A percentile compares a stretch with the other conserved stretches of the same genome.
Evolutionary conservation across 2,797 vertebrate species (phyloP).

Genomic region (Pelobates cultripes): DNA sequence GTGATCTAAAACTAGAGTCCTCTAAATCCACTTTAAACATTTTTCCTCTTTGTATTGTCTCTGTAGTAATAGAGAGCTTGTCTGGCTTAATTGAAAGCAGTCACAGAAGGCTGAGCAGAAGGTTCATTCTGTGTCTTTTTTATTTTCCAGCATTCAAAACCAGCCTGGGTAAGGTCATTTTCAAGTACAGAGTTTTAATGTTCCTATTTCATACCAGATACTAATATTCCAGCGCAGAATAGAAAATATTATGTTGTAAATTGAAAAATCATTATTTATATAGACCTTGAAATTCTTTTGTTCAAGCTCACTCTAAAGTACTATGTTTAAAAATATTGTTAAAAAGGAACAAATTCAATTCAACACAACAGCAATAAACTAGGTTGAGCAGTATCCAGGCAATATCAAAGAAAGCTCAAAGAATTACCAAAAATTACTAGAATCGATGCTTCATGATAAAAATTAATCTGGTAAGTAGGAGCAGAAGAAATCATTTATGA

Average conservation of each 20-base stretch:
- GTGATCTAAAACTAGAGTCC: slow-evolving; percentile 24
- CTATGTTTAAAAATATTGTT: background rate
- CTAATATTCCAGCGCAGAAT: background rate
- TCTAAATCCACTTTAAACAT: slow-evolving; percentile 35
- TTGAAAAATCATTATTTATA: background rate
- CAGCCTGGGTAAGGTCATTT: slow-evolving; percentile 35
- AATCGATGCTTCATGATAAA: too few relatives aligned
- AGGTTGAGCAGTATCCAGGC: too few relatives aligned
- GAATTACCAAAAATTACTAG: too few relatives aligned
- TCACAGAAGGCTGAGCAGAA: slow-evolving; percentile 36
- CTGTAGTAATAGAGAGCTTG: slow-evolving; percentile 18
- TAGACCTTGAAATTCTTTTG: slow-evolving; percentile 23
- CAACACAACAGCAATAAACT: too few relatives aligned
- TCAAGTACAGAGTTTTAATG: slow-evolving; percentile 7
- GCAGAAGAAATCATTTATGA: too few relatives aligned
- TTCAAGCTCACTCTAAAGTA: background rate
- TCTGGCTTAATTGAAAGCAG: slow-evolving; percentile 44
- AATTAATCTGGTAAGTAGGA: too few relatives aligned
- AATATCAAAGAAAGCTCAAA: too few relatives aligned
- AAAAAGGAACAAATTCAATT: too few relatives aligned
- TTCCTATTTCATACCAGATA: slow-evolving; percentile 17
- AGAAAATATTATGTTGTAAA: slow-evolving; percentile 15
- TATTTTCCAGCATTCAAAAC: slow-evolving; percentile 40
- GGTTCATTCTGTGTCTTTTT: slow-evolving; percentile 28
- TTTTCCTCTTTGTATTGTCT: slow-evolving; percentile 18